Evolutionary conservation across 2,113 vertebrate species (phyloP).

Genomic region (Coreoperca whiteheadi): DNA sequence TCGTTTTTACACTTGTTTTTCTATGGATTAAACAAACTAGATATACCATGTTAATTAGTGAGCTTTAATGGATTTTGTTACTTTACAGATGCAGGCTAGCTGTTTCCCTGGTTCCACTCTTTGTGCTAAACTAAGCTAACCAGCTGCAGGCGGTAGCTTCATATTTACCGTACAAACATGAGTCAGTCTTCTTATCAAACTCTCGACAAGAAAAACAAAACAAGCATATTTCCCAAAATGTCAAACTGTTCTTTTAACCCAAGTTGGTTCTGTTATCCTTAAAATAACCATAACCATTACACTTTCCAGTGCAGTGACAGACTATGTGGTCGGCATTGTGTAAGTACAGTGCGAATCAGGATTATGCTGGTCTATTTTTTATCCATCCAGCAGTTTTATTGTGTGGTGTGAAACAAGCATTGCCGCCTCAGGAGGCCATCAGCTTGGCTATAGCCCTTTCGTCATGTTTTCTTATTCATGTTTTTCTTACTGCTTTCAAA

Average conservation of each 20-base stretch:
- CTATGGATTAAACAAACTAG: background rate
- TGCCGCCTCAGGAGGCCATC: background rate
- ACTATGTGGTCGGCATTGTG: no score
- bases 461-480: background rate
- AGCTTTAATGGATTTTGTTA: background rate
- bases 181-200: background rate
- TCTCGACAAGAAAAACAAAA: background rate
- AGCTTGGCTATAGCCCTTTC: background rate
- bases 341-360: background rate
- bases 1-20: background rate
- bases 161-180: no score
- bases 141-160: no score
- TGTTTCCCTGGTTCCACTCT: background rate
- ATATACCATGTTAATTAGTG: background rate
- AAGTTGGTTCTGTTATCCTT: no score
- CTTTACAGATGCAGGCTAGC: background rate
- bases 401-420: constrained; percentile 4
- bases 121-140: background rate
- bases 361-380: background rate
- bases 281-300: background rate
- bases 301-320: no score
- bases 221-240: background rate
- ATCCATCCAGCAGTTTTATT: constrained; percentile 4
- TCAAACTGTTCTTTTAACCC: no score
- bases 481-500: background rate